Base-by-base conservation (phyloP, 2,888 invertebrate species). In the Polietes domitor region DNA sequence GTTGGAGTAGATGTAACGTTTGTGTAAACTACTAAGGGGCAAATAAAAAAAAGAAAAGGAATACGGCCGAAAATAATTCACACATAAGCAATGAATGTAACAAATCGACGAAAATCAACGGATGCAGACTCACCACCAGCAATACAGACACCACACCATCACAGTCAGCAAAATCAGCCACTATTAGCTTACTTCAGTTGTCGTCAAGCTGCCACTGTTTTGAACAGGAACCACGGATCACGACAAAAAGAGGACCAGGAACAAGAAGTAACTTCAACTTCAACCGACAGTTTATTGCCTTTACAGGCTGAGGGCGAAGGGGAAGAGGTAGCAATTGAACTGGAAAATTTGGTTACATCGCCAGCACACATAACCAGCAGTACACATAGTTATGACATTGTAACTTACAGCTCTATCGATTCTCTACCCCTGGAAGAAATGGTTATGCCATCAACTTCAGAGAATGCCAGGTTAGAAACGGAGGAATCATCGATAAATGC, bases 361-460 rank as follows among this genome's bases (percentile, higher is more conserved):
- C 87, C 91, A 82, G 90, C 89, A 47, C 89, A 89, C 81, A 92
- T 91, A 86, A 91, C 89, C 76, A 91, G 92, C 88, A 92, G 90
- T 86, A 92, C 91, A 87, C 89, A 90, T 76, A 87, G 85, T 83
- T 87, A 90, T 88, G 90, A 88, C 87, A 89, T 87, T 87, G 88
- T 88, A 77, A 77, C 77, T 32, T 80, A 74, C 26, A n/a, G n/a
- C n/a, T 80, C 80, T 68, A 85, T 82, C 63, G 84, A 86, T 73
- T 83, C 82, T 79, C 81, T 82, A 53, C 82, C 85, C 24, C 73
- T 79, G 70, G 81, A 82, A 79, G 89, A 80, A 47, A 15, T 63
- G 63, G 72, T 79, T 26, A 63, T 83, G 73, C 80, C 86, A 88
- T 77, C 86, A 85, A 79, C 87, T 79, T 75, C 87, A 78, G 81